These are phyloP conservation scores for Clarias fuscus DNA, from an alignment of 2,797 vertebrate species.

Conservation along the genomic window DNA sequence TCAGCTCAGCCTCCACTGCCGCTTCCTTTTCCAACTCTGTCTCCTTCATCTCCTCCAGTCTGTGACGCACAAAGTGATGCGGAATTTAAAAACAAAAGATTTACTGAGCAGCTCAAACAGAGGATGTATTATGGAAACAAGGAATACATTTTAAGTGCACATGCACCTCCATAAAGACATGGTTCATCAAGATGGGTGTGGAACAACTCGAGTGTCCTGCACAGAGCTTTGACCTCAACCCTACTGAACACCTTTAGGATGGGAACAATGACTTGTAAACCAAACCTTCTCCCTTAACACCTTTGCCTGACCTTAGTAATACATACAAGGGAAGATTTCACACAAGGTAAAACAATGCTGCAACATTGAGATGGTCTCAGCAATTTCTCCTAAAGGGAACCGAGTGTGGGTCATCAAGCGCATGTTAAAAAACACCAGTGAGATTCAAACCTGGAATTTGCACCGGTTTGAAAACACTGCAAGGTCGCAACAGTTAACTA, in stretches of 20 bases:
- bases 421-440: not conserved
- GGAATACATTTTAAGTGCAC: not conserved
- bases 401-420: not conserved
- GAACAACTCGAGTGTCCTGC: not conserved
- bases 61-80: constrained; percentile 56
- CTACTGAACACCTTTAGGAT: not conserved
- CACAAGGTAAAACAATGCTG: not conserved
- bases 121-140: not conserved
- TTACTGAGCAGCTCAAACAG: too few species aligned
- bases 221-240: not conserved
- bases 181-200: not conserved
- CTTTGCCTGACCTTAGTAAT: not conserved
- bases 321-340: not conserved
- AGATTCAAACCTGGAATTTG: not conserved
- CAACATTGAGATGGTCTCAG: not conserved
- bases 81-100: not conserved
- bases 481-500: not conserved
- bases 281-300: not conserved
- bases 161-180: not conserved
- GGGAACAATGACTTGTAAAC: not conserved
- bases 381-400: not conserved
- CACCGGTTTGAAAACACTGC: not conserved
- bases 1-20: constrained; percentile 96
- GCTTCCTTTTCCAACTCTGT: constrained; percentile 93
- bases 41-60: constrained; percentile 93